Conservation (phyloP, 2,113 vertebrate species). For the Eptesicus fuscus region DNA sequence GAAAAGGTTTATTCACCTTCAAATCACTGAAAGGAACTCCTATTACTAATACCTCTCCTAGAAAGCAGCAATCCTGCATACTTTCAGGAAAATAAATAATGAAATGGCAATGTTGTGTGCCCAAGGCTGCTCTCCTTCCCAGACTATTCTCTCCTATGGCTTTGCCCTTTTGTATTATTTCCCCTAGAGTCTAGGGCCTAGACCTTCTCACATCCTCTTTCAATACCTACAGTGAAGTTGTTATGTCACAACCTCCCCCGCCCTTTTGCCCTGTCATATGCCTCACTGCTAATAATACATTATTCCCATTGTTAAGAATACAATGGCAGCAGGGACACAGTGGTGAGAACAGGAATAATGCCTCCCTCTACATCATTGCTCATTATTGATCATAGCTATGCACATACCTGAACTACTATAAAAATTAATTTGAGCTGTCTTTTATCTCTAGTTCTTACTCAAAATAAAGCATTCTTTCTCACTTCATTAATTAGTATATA, state of each 20-base stretch:
- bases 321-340: not conserved
- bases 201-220: not conserved
- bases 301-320: not conserved
- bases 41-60: not conserved
- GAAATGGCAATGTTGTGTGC: not conserved
- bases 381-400: not conserved
- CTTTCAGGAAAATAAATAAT: slow-evolving; percentile 29
- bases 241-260: not conserved
- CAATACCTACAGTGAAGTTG: not conserved
- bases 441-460: slow-evolving; percentile 29
- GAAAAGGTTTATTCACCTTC: not conserved
- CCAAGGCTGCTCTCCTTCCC: not conserved
- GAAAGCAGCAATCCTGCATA: not conserved
- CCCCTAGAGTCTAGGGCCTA: not conserved
- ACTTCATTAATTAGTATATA: slow-evolving; percentile 17
- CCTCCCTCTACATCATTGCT: not conserved
- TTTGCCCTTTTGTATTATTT: not conserved
- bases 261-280: not conserved
- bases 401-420: not conserved
- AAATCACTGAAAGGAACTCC: not conserved
- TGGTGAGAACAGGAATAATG: not conserved
- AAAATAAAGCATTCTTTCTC: slow-evolving; percentile 38
- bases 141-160: not conserved
- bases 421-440: slow-evolving; percentile 2
- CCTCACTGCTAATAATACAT: not conserved